A percentile compares a stretch with the other conserved stretches of the same genome.
These are phyloP conservation scores for Syngnathus typhle DNA, from an alignment of 2,113 vertebrate species.

Conservation along the genomic window DNA sequence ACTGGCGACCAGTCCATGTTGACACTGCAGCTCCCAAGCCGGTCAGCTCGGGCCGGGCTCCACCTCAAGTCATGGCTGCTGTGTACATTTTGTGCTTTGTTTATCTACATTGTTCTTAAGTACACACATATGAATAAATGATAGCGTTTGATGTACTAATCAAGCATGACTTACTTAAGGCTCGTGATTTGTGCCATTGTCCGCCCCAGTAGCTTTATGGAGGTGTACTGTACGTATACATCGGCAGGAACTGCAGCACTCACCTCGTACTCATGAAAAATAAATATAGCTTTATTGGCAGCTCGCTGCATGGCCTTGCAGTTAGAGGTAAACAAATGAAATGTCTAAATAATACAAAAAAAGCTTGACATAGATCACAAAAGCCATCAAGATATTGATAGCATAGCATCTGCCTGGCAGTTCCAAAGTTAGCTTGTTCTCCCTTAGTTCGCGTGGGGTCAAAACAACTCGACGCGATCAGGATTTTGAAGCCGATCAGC, in stretches of 20 bases:
- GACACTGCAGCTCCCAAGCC: too few species aligned
- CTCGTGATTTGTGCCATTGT: not conserved
- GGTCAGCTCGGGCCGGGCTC: not conserved
- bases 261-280: not conserved
- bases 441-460: too few species aligned
- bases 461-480: too few species aligned
- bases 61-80: not conserved
- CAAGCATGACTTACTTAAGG: not conserved
- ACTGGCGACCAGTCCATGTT: not conserved
- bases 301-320: not conserved
- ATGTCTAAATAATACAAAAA: not conserved
- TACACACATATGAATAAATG: not conserved
- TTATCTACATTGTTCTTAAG: not conserved
- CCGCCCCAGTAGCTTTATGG: too few species aligned
- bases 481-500: too few species aligned
- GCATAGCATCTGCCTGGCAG: too few species aligned
- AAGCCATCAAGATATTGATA: too few species aligned
- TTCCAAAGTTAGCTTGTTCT: too few species aligned
- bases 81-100: not conserved
- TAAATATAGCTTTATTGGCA: not conserved
- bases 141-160: not conserved
- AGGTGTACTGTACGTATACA: not conserved
- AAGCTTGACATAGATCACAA: not conserved
- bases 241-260: not conserved
- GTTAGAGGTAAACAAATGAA: not conserved